These are phyloP conservation scores for Rissa tridactyla DNA, from an alignment of 2,113 vertebrate genomes.

Conservation along the genomic window DNA sequence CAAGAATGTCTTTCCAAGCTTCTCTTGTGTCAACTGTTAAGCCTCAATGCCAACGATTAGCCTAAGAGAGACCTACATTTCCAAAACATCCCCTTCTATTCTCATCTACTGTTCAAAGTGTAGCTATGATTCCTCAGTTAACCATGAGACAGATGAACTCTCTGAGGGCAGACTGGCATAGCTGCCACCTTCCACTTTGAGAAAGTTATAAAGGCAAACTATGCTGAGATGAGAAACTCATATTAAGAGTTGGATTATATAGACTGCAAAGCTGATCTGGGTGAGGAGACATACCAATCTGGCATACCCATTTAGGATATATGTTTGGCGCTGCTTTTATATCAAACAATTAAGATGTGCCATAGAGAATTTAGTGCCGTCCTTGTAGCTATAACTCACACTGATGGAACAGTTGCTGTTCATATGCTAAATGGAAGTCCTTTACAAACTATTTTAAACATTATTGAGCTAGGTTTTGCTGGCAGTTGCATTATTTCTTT, in stretches of 20 bases:
- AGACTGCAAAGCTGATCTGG: neutral
- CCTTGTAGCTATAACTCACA: neutral
- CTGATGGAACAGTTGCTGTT: neutral
- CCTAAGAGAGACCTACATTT: accelerated
- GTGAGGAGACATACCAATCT: neutral
- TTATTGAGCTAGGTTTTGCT: neutral
- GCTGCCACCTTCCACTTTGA: neutral
- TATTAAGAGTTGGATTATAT: accelerated
- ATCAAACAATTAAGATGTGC: neutral
- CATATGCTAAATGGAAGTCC: neutral
- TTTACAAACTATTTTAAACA: slow-evolving; percentile 5
- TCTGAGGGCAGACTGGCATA: accelerated
- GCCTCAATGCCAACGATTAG: neutral
- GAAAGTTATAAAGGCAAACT: accelerated
- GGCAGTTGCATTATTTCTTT: slow-evolving; percentile 32
- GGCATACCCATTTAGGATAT: neutral
- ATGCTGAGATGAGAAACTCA: neutral
- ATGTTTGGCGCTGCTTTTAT: neutral
- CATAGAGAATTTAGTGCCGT: neutral
- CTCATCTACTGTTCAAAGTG: neutral
- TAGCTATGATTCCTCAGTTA: neutral
- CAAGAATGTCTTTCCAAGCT: neutral
- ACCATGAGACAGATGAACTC: too few relatives aligned
- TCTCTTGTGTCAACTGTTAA: neutral
- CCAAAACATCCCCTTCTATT: neutral